Conservation (phyloP, 2,113 vertebrate genomes). For the Macaca mulatta region DNA sequence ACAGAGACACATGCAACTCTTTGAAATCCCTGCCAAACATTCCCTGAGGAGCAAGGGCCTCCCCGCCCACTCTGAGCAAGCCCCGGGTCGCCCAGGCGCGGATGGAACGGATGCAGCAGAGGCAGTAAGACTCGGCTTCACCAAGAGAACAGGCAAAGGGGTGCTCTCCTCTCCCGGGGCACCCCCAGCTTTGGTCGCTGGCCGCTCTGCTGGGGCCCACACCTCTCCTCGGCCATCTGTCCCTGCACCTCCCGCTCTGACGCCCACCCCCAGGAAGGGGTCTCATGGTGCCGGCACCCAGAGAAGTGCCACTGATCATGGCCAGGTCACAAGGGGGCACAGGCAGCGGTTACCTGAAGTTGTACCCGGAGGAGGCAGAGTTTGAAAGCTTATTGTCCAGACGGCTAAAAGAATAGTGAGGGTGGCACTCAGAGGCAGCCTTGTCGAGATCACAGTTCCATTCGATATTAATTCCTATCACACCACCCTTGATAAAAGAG, state of each 20-base stretch:
- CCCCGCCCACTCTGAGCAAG: background rate
- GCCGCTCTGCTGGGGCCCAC: background rate
- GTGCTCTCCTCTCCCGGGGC: background rate
- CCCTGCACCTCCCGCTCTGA: background rate
- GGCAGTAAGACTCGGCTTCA: background rate
- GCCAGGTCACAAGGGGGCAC: background rate
- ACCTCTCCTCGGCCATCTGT: background rate
- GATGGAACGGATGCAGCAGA: background rate
- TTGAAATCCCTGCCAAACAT: background rate
- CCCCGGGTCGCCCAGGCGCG: background rate
- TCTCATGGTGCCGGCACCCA: background rate
- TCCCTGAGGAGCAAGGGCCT: background rate
- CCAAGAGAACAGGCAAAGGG: background rate
- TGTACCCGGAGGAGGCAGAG: constrained; percentile 92
- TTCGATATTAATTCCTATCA: constrained; percentile 94
- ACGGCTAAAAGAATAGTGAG: constrained; percentile 93
- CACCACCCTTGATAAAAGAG: constrained; percentile 89
- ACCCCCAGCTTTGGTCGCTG: no score
- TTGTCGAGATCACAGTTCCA: constrained; percentile 98
- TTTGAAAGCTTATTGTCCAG: constrained; percentile 88
- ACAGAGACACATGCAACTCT: background rate
- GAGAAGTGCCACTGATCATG: background rate
- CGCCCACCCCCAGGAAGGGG: background rate
- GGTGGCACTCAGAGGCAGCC: constrained; percentile 90
- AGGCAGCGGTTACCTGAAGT: constrained; percentile 90